These are phyloP conservation scores for Neomorphus geoffroyi DNA, from an alignment of 2,797 vertebrate genomes.

Conservation along the genomic window DNA sequence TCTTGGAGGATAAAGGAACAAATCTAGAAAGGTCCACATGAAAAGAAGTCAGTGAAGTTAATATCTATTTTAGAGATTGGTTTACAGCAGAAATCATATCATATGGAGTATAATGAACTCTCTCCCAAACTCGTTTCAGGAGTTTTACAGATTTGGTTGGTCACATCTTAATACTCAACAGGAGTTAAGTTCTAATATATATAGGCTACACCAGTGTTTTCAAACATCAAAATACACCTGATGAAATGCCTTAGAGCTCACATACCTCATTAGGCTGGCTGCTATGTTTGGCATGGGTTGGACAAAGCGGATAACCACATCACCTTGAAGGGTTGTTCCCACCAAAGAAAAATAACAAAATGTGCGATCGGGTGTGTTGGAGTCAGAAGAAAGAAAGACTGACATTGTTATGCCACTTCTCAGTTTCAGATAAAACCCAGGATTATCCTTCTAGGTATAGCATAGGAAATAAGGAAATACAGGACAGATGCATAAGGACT, in stretches of 20 bases:
- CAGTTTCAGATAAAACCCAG: neutral
- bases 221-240: neutral
- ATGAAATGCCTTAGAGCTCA: neutral
- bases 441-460: neutral
- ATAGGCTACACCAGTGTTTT: neutral
- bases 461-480: neutral
- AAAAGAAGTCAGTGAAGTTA: neutral
- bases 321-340: neutral
- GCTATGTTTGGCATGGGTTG: neutral
- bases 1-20: neutral
- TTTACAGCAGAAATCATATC: neutral
- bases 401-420: slow-evolving; percentile 15
- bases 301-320: neutral
- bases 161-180: neutral
- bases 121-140: neutral
- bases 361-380: neutral
- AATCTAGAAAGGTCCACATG: neutral
- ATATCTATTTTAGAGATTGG: neutral
- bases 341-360: neutral
- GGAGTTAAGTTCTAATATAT: neutral
- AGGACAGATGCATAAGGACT: neutral
- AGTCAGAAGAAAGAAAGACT: neutral
- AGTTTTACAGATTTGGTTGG: neutral
- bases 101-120: neutral
- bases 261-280: neutral